Conservation (phyloP, 2,888 invertebrate genomes). For the Gerris lacustris region DNA sequence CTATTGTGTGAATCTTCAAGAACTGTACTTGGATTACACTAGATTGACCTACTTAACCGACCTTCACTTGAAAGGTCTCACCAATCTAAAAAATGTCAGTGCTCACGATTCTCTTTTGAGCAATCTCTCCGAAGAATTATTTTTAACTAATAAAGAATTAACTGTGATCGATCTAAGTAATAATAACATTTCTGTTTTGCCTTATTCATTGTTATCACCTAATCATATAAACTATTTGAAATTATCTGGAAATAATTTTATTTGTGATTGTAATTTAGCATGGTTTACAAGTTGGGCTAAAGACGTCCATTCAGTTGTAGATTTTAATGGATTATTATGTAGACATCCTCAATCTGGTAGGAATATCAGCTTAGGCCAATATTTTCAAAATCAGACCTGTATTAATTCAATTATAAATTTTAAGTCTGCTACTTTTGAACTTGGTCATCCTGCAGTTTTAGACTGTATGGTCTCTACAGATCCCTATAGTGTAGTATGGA, state of each 20-base stretch:
- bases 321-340: neutral
- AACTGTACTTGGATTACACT: conserved; percentile 53
- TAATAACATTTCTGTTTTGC: conserved; percentile 58
- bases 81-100: conserved; percentile 45
- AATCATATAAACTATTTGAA: conserved; percentile 50
- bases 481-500: conserved; percentile 25
- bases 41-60: conserved; percentile 52
- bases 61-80: conserved; percentile 52
- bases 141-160: conserved; percentile 29
- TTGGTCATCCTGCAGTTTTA: conserved; percentile 20
- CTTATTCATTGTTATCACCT: conserved; percentile 53
- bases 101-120: conserved; percentile 50
- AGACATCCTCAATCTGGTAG: too few relatives aligned
- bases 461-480: conserved; percentile 18
- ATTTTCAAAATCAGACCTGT: neutral
- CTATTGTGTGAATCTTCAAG: conserved; percentile 47
- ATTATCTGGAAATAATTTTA: conserved; percentile 65
- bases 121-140: conserved; percentile 19
- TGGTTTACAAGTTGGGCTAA: conserved; percentile 54
- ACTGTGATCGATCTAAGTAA: conserved; percentile 40
- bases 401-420: neutral
- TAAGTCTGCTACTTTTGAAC: conserved; percentile 19
- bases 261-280: conserved; percentile 73
- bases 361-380: neutral
- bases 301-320: too few relatives aligned